Evolutionary conservation across 2,113 vertebrate genomes (phyloP).

Genomic region (Benitochromis conjunctus): DNA sequence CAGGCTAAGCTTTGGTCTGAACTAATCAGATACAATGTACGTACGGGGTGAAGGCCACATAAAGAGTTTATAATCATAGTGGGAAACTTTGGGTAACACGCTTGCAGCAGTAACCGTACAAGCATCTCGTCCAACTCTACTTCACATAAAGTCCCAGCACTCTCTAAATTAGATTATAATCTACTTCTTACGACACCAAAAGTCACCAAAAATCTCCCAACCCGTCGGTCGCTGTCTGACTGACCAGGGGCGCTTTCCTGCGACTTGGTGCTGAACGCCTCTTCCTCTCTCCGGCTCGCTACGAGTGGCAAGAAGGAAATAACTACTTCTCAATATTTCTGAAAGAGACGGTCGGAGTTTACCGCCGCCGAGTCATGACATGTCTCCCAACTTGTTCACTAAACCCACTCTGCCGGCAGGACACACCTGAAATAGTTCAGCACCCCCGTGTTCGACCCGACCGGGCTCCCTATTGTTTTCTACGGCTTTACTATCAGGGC

Average conservation of each 20-base stretch:
- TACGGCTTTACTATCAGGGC: conserved; percentile 45
- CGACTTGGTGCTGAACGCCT: conserved; percentile 77
- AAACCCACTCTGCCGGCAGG: not conserved
- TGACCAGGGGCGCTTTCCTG: conserved; percentile 78
- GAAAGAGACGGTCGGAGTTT: conserved; percentile 29
- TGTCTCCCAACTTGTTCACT: conserved; percentile 44
- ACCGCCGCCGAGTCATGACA: conserved; percentile 31
- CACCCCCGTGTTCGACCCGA: conserved; percentile 38
- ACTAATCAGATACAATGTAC: not conserved
- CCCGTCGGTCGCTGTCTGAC: not conserved
- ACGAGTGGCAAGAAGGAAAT: conserved; percentile 66
- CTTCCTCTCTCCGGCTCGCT: conserved; percentile 53
- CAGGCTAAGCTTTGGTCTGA: accelerated
- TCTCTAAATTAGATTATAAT: not conserved
- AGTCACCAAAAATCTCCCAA: not conserved
- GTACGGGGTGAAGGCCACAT: not conserved
- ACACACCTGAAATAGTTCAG: conserved; percentile 64
- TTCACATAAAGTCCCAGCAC: not conserved
- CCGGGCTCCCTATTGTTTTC: conserved; percentile 57
- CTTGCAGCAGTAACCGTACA: not conserved
- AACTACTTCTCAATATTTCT: conserved; percentile 57
- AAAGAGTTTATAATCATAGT: not conserved
- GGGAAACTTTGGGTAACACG: not conserved
- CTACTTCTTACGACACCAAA: not conserved
- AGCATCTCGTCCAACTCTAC: not conserved